Evolutionary conservation across 1,140 invertebrate genomes (phyloP).

Genomic region (Pogonus chalceus): DNA sequence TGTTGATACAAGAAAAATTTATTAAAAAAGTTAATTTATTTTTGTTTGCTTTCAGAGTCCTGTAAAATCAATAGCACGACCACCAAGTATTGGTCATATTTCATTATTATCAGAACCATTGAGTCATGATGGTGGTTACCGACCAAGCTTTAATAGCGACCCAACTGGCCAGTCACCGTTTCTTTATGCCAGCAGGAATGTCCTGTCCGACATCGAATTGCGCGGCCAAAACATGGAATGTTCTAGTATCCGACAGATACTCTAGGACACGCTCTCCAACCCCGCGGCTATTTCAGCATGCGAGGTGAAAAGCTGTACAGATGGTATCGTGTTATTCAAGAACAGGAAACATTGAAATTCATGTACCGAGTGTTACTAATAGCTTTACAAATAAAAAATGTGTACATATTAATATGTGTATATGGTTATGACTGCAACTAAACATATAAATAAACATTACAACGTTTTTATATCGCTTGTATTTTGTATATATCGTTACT

Average conservation of each 20-base stretch:
- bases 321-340: not conserved
- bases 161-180: not conserved
- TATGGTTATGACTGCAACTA: too few relatives aligned
- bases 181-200: not conserved
- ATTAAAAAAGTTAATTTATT: too few relatives aligned
- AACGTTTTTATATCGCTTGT: too few relatives aligned
- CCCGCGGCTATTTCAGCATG: too few relatives aligned
- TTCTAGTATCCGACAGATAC: not conserved
- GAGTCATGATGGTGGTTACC: not conserved
- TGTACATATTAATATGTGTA: too few relatives aligned
- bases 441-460: too few relatives aligned
- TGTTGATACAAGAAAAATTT: too few relatives aligned
- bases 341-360: too few relatives aligned
- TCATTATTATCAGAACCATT: not conserved
- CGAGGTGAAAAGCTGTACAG: not conserved
- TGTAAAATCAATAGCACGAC: not conserved
- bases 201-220: not conserved
- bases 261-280: not conserved
- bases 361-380: too few relatives aligned
- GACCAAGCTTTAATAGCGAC: not conserved
- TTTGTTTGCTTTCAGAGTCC: too few relatives aligned
- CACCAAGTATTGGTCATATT: not conserved
- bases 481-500: too few relatives aligned
- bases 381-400: too few relatives aligned
- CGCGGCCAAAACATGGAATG: not conserved